Evolutionary conservation across 2,888 invertebrate species (phyloP).

Genomic region (Andrena camellia): DNA sequence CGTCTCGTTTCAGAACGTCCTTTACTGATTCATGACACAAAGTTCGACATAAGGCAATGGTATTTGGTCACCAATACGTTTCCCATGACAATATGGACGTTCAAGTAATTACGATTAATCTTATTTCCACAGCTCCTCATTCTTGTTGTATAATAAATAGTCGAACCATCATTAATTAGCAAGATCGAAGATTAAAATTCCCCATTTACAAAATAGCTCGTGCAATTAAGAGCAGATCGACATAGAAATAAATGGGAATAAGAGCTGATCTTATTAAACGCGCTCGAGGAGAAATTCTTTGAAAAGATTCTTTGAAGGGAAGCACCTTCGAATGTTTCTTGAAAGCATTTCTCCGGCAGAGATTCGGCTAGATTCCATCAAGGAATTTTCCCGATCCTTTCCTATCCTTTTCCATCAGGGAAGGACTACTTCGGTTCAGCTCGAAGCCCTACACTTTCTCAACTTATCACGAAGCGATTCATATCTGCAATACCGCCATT

Average conservation of each 20-base stretch:
- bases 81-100: slow-evolving; percentile 94
- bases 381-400: slow-evolving; percentile 26
- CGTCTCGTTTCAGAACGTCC: slow-evolving; percentile 89
- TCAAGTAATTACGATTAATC: slow-evolving; percentile 86
- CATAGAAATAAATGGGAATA: neutral
- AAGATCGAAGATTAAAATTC: too few species aligned
- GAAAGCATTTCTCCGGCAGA: slow-evolving; percentile 27
- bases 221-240: neutral
- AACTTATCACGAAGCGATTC: slow-evolving; percentile 93
- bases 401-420: slow-evolving; percentile 81
- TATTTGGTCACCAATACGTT: slow-evolving; percentile 92
- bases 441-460: slow-evolving; percentile 92
- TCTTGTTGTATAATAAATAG: too few species aligned
- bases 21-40: slow-evolving; percentile 92
- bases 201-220: too few species aligned
- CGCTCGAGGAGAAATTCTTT: neutral
- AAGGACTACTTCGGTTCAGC: slow-evolving; percentile 95
- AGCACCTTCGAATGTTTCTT: slow-evolving; percentile 21
- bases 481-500: slow-evolving; percentile 93
- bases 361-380: slow-evolving; percentile 35
- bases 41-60: slow-evolving; percentile 97
- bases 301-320: neutral
- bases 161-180: too few species aligned
- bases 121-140: neutral
- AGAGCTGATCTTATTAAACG: neutral